Conservation (phyloP, 2,888 invertebrate species). For the Loripinus fragilis region DNA sequence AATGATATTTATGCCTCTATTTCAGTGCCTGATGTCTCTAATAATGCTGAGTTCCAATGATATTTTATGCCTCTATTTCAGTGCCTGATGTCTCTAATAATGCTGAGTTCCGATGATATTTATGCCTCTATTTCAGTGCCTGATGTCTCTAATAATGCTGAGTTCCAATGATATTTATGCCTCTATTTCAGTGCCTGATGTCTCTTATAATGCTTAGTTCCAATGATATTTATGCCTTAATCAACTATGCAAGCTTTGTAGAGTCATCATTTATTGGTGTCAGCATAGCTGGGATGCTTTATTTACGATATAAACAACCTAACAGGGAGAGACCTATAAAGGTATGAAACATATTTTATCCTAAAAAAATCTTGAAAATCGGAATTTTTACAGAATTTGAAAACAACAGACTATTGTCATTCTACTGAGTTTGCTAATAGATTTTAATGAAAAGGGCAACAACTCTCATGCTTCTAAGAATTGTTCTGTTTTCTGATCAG, state of each 20-base stretch:
- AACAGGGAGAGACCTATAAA: slow-evolving; percentile 90
- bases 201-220: slow-evolving; percentile 93
- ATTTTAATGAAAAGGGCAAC: no score
- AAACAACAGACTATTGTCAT: no score
- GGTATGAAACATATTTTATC: no score
- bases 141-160: slow-evolving; percentile 93
- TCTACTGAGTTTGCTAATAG: no score
- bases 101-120: slow-evolving; percentile 93
- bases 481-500: no score
- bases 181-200: slow-evolving; percentile 88
- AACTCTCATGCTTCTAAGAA: no score
- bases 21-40: slow-evolving; percentile 91
- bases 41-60: slow-evolving; percentile 93
- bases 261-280: slow-evolving; percentile 92
- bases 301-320: slow-evolving; percentile 92
- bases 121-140: slow-evolving; percentile 90
- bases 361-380: no score
- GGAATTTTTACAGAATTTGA: no score
- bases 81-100: slow-evolving; percentile 92
- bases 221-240: slow-evolving; percentile 92
- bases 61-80: slow-evolving; percentile 89
- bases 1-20: no score
- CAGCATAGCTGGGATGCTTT: slow-evolving; percentile 93
- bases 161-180: slow-evolving; percentile 92
- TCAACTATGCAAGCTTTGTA: slow-evolving; percentile 95